Evolutionary conservation across 2,888 invertebrate species (phyloP).

Genomic region (Liodrosophila aerea): DNA sequence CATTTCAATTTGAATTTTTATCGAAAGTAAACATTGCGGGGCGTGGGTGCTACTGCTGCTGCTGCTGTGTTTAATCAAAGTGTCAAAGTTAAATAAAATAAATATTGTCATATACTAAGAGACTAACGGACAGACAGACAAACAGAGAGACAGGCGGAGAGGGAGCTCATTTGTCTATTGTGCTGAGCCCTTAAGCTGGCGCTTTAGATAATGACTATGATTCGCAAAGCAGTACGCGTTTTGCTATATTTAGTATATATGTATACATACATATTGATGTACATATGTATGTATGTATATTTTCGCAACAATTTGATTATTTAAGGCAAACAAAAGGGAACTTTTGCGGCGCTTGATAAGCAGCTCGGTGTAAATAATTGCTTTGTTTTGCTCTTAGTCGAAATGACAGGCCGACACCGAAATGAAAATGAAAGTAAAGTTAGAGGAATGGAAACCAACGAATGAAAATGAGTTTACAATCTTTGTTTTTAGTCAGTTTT

Average conservation of each 20-base stretch:
- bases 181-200: conserved; percentile 65
- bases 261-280: conserved; percentile 17
- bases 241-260: conserved; percentile 20
- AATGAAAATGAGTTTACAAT: conserved; percentile 19
- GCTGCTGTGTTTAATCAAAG: conserved; percentile 38
- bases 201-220: conserved; percentile 74
- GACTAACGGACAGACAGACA: background rate
- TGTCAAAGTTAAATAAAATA: conserved; percentile 61
- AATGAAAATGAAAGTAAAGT: conserved; percentile 39
- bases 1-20: conserved; percentile 19
- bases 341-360: conserved; percentile 38
- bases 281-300: conserved; percentile 9
- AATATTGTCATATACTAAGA: conserved; percentile 55
- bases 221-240: conserved; percentile 42
- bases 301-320: conserved; percentile 50
- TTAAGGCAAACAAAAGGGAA: conserved; percentile 54
- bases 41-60: conserved; percentile 12
- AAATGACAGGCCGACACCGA: background rate
- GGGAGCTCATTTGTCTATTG: conserved; percentile 60
- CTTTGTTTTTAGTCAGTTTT: conserved; percentile 1
- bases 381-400: conserved; percentile 28
- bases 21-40: conserved; percentile 3
- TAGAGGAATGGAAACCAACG: background rate
- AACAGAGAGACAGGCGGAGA: background rate
- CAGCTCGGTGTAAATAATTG: conserved; percentile 44